These are phyloP conservation scores for Erethizon dorsatum DNA, from an alignment of 2,797 vertebrate genomes.

Conservation along the genomic window DNA sequence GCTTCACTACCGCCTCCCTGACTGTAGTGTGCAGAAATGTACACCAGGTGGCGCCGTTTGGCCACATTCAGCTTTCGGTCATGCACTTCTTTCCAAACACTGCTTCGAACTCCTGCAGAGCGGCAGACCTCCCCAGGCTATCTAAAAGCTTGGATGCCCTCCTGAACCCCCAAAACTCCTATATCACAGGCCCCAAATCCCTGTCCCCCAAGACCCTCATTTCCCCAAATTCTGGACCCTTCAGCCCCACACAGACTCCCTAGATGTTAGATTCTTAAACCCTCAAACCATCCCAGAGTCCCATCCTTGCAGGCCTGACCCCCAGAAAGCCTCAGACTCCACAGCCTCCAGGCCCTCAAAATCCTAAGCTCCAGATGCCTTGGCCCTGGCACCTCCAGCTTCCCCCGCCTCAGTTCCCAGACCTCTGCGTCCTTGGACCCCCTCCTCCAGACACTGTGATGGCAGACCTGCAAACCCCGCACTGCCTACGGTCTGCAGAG, in stretches of 20 bases:
- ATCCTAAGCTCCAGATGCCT: background rate
- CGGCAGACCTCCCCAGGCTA: background rate
- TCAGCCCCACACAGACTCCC: rapidly evolving
- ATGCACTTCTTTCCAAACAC: rapidly evolving
- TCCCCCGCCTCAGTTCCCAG: background rate
- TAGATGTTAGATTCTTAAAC: background rate
- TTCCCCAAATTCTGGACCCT: background rate
- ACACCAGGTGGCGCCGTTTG: conserved; percentile 60
- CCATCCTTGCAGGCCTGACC: background rate
- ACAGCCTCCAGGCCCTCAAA: background rate
- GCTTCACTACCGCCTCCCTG: rapidly evolving
- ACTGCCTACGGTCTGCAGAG: too few species aligned
- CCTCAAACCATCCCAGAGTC: background rate
- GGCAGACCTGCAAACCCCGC: background rate
- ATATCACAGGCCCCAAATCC: background rate
- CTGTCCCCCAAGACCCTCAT: background rate
- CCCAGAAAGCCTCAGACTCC: background rate
- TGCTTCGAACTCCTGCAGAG: background rate
- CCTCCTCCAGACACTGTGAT: background rate
- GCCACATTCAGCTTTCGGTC: background rate
- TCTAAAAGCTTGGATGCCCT: background rate
- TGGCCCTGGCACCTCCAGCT: background rate
- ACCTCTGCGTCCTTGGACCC: background rate
- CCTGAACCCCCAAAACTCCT: background rate
- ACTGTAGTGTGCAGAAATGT: background rate